Base-by-base conservation (phyloP, 2,113 vertebrate genomes). In the Corythoichthys haematopterus region DNA sequence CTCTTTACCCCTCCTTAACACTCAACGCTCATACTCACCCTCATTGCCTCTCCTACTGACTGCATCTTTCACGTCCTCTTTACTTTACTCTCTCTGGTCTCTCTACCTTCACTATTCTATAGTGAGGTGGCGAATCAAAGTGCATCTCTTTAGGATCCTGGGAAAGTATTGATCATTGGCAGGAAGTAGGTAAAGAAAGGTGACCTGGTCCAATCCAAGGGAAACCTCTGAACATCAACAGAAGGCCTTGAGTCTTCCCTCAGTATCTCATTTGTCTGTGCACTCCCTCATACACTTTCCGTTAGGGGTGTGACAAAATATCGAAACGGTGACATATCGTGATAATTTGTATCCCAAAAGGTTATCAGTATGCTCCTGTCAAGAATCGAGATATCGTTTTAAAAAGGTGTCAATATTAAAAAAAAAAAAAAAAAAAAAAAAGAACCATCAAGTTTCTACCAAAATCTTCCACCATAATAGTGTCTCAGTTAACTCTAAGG, bases 1-100 rank as follows among this genome's bases (percentile, higher is more conserved):
- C 85, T 87, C 86, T 89, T 89, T 83, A 88, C 85, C 86, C 80
- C 77, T 85, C 81, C 86, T 88, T 88, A 85, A 83, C 84, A 83
- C 83, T 65, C 85, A 80, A 83, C 80, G 68, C 78, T 87, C 84
- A 77, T 74, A 28, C 69, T 71, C 75, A 72, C 67, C 71, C 46
- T 69, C 35, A 3, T 74, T 71, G 68, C 65, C 72, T 69, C 74
- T 66, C 73, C 45, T 65, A 74, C 72, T 67, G 66, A 65, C 63
- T 56, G 16, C 59, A 71, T 82, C 66, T 55, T 66, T 60, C 64
- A 65, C 71, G 67, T 71, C 71, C 75, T 82, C 79, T 72, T 53
- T 82, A 86, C 81, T 85, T 82, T 76, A 78, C 74, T 86, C 70
- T 36, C 74, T 81, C 69, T 72, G 77, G 55, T 78, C 71, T 80